Evolutionary conservation across 2,797 vertebrate genomes (phyloP), one percentile per base, ranked within the genome.

Genomic region (Perodicticus potto): DNA sequence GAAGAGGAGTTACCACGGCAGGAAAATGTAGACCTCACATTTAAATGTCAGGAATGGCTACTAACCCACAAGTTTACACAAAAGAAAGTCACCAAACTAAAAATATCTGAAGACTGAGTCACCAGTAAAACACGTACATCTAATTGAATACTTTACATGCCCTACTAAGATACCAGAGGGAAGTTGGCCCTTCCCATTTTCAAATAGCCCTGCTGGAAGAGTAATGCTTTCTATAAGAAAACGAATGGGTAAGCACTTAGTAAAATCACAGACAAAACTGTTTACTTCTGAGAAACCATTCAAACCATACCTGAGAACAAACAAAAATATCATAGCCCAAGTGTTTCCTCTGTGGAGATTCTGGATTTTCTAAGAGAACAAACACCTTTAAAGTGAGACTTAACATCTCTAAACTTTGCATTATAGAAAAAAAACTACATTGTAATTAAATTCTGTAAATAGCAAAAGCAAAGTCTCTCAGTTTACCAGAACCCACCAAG

Each of bases 61-160:
- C 76, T 87, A 69, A 92, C 80, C 92, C 92, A 77, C 19, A 5
- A 73, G 53, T 67, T 86, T 94, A 77, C 92, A 89, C 55, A 40
- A 93, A 91, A 91, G 59, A 89, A 94, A 96, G 80, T 89, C 67
- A 53, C 87, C 49, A 53, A 88, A 65, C 86, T 86, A 95, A 95
- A 96, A 97, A 94, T 92, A 86, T n/a, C 90, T 77, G 88, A 70
- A 49, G 29, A 89, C 7, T 91, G 93, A 95, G 89, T 97, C 94
- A 93, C 86, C 65, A 53, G 45, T 86, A 45, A 59, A 63, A 77
- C 34, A 34, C 0, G 43, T 49, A 59, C 77, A 88, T 19, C 76
- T 67, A 87, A 86, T 34, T 22, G 65, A 82, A 76, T 37, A 34
- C 72, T 91, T 59, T 45, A 82, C 19, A 19, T 5, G 74, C 3